Percentiles rank a stretch among this genome's conserved stretches.
phyloP scores from a whole-genome alignment of 2,797 vertebrate genomes.

The Huso huso region DNA sequence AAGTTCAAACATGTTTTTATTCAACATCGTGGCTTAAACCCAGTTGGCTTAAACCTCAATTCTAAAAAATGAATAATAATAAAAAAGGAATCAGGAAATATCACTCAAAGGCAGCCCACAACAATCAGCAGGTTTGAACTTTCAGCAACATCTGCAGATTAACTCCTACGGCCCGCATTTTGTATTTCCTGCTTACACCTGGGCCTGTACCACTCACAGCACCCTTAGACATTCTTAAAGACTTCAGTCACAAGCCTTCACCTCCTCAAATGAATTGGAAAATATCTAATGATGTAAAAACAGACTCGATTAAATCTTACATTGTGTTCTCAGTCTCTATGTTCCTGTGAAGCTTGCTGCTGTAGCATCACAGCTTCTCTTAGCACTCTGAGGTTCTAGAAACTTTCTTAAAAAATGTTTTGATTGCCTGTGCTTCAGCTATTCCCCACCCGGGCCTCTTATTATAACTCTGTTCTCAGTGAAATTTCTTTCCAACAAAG shows the following conservation, averaged over 20 bases:
- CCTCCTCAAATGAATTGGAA: slow-evolving; percentile 44
- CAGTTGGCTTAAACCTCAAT: slow-evolving; percentile 20
- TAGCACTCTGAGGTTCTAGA: too few species aligned
- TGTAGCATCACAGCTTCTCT: not conserved
- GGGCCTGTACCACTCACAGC: slow-evolving; percentile 36
- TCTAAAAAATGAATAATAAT: slow-evolving; percentile 35
- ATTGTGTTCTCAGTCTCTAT: slow-evolving; percentile 23
- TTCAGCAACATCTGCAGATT: not conserved
- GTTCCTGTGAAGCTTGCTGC: slow-evolving; percentile 23
- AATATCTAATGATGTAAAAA: slow-evolving; percentile 39
- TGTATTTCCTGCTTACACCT: slow-evolving; percentile 30
- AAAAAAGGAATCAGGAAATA: slow-evolving; percentile 39
- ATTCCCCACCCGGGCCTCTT: too few species aligned
- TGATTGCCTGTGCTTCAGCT: too few species aligned
- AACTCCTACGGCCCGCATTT: slow-evolving; percentile 25
- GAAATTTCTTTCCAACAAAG: too few species aligned
- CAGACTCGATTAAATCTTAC: slow-evolving; percentile 29
- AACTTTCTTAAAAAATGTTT: too few species aligned
- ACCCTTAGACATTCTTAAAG: slow-evolving; percentile 39
- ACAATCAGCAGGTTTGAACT: not conserved
- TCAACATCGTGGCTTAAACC: slow-evolving; percentile 10
- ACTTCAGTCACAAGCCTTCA: slow-evolving; percentile 29
- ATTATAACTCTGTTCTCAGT: too few species aligned
- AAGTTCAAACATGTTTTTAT: slow-evolving; percentile 13
- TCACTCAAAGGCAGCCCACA: slow-evolving; percentile 25